phyloP scores from a whole-genome alignment of 2,888 invertebrate species.

The Erebia epiphron region DNA sequence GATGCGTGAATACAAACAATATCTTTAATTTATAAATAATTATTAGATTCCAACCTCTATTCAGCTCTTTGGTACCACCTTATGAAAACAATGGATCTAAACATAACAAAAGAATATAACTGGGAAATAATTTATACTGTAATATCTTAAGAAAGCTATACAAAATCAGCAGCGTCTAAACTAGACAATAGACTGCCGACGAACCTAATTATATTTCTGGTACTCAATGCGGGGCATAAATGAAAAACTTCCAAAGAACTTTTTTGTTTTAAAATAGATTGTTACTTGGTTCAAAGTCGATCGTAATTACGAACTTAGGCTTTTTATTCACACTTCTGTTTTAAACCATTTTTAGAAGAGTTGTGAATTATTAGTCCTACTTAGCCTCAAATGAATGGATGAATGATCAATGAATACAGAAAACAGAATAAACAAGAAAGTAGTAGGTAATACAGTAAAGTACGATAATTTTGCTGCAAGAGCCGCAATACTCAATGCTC shows the following conservation, averaged over 20 bases:
- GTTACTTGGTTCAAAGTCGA: not conserved
- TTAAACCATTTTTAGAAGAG: not conserved
- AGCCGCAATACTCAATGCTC: no score
- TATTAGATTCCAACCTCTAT: no score
- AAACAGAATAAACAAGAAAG: no score
- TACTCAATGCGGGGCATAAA: not conserved
- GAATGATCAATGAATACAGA: no score
- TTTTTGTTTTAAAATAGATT: conserved; percentile 10
- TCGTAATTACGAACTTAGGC: not conserved
- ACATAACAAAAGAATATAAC: not conserved
- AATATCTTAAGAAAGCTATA: not conserved
- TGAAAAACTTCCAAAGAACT: not conserved
- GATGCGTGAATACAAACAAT: no score
- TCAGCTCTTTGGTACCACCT: no score
- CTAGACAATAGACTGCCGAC: not conserved
- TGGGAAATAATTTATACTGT: not conserved
- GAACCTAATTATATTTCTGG: conserved; percentile 3
- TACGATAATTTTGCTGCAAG: no score
- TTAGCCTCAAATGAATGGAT: not conserved
- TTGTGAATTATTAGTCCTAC: not conserved
- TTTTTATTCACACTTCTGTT: conserved; percentile 5
- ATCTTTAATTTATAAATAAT: no score
- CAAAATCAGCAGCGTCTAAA: not conserved
- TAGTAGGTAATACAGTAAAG: no score
- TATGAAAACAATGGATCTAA: not conserved